These are phyloP conservation scores for Patagioenas fasciata DNA, from an alignment of 2,113 vertebrate genomes.

Conservation along the genomic window DNA sequence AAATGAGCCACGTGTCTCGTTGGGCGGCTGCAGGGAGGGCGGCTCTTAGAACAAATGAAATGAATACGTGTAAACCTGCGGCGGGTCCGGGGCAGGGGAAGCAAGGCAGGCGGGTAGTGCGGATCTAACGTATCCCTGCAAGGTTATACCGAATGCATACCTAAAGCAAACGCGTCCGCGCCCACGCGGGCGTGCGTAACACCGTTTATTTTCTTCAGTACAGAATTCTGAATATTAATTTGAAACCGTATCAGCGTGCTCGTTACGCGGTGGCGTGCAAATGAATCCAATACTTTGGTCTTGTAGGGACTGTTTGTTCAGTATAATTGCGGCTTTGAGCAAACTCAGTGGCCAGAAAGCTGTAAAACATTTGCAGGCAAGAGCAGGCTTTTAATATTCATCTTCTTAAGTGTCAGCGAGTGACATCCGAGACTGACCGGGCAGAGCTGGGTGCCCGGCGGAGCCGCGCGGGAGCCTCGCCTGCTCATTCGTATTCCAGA, in stretches of 20 bases:
- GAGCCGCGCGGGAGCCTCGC: conserved; percentile 38
- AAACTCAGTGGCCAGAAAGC: conserved; percentile 45
- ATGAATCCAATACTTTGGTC: background rate
- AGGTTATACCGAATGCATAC: background rate
- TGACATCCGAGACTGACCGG: conserved; percentile 51
- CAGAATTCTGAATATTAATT: background rate
- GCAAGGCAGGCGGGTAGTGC: background rate
- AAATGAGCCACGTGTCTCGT: background rate
- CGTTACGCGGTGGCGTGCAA: background rate
- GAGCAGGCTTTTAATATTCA: conserved; percentile 74
- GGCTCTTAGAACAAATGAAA: background rate
- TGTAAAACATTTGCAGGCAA: conserved; percentile 50
- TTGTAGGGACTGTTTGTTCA: conserved; percentile 55
- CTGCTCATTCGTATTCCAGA: conserved; percentile 71
- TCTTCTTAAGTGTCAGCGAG: conserved; percentile 62
- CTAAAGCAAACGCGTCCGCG: rapidly evolving
- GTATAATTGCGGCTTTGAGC: conserved; percentile 49
- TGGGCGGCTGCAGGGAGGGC: background rate
- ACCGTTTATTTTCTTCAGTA: background rate
- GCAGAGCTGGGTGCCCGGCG: conserved; percentile 67
- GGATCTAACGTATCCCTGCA: rapidly evolving
- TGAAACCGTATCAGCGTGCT: background rate
- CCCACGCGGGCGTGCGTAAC: rapidly evolving
- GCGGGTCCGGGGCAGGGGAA: background rate
- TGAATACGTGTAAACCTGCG: rapidly evolving